Base-by-base conservation (phyloP, 2,113 vertebrate genomes). In the Oreotrochilus melanogaster region DNA sequence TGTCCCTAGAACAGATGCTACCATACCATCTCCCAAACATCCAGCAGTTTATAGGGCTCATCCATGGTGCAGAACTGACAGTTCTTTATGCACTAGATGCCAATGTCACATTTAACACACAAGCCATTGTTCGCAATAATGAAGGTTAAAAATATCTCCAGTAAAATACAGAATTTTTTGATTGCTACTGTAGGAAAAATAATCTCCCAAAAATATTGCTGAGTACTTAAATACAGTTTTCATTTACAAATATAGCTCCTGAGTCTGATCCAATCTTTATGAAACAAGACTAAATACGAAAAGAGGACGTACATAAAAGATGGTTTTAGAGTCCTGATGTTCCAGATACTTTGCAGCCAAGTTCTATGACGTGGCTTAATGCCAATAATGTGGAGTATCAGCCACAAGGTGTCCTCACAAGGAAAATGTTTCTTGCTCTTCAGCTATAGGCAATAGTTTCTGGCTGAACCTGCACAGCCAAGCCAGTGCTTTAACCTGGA, bases 371-470 rank as follows among this genome's bases (percentile, higher is more conserved):
- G 1, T 24, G 48, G 79, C n/a, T 57, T 79, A 54, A 47, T 70
- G 72, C 83, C 86, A 78, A 66, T 78, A 31, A 23, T 37, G 56
- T 74, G 76, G 47, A 89, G 78, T 51, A 84, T 9, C 69, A 89
- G 60, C 83, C 93, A 95, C 80, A 74, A 94, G 91, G 51, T 76
- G 86, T 80, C 76, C 72, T 84, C 80, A 47, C 25, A 37, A 86
- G 89, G 73, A 88, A 96, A 82, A 86, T 4, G 4, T 78, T 84
- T n/a, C 11, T 78, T 82, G 43, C 43, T 58, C 66, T 88, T 92
- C 22, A 25, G 60, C 66, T 82, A 35, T 0, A 51, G 54, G 30
- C 9, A 21, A 1, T 48, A 51, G 7, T 54, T 74, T 72, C 45
- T 75, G 56, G 50, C 28, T 57, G 75, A 76, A 39, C 43, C 74